Conservation (phyloP, 2,888 invertebrate species). For the Oscheius sp. region DNA sequence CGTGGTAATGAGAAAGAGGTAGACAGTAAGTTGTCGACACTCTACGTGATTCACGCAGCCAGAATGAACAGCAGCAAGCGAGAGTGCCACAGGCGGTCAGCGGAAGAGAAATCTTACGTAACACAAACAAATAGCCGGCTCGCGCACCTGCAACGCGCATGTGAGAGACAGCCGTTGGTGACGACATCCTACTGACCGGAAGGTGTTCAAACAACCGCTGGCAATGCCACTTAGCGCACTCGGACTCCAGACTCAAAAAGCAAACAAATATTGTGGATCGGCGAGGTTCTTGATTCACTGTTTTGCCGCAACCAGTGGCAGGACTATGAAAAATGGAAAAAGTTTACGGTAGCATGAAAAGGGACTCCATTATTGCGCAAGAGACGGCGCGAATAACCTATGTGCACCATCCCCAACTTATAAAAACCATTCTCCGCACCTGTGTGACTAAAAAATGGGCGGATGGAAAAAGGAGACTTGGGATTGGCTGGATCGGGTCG, state of each 20-base stretch:
- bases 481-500: too few species aligned
- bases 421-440: too few species aligned
- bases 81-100: constrained; percentile 26
- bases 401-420: too few species aligned
- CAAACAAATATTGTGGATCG: constrained; percentile 26
- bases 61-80: constrained; percentile 25
- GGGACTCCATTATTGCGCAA: too few species aligned
- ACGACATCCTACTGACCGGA: constrained; percentile 28
- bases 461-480: too few species aligned
- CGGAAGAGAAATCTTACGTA: constrained; percentile 27
- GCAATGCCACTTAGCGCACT: constrained; percentile 29
- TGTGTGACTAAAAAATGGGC: too few species aligned
- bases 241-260: constrained; percentile 14
- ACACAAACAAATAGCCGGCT: constrained; percentile 28
- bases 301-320: constrained; percentile 8
- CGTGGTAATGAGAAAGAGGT: neutral
- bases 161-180: constrained; percentile 21
- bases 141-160: constrained; percentile 21
- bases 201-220: constrained; percentile 24
- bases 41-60: constrained; percentile 21
- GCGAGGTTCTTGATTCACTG: constrained; percentile 11
- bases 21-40: neutral
- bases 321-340: neutral
- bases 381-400: too few species aligned
- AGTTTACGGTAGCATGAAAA: too few species aligned